Evolutionary conservation across 2,113 vertebrate genomes (phyloP).

Genomic region (Desmodus rotundus): DNA sequence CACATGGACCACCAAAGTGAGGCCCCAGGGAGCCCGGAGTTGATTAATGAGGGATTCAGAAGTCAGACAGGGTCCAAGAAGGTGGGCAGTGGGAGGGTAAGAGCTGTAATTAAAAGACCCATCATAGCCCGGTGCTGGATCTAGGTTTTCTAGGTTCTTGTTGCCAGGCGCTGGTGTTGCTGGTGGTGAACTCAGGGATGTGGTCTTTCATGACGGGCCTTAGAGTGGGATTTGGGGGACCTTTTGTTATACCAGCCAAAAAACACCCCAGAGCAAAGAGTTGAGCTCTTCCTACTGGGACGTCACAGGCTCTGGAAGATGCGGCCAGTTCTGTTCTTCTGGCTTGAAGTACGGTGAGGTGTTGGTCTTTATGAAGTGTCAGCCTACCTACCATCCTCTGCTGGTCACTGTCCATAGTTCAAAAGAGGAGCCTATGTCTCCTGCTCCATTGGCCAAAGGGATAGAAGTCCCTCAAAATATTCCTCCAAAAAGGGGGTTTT

Average conservation of each 20-base stretch:
- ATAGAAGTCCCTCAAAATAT: neutral
- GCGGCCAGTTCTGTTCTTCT: neutral
- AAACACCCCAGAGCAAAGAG: neutral
- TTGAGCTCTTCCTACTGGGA: neutral
- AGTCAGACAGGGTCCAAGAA: neutral
- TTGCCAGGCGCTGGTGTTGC: neutral
- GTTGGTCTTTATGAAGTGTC: neutral
- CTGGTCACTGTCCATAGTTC: neutral
- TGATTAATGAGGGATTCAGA: neutral
- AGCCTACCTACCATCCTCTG: neutral
- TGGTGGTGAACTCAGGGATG: neutral
- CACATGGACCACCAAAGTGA: neutral
- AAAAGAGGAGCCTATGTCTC: neutral
- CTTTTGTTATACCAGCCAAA: neutral
- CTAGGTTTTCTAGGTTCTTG: neutral
- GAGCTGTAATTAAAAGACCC: neutral
- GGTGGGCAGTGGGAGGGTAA: neutral
- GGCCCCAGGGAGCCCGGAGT: neutral
- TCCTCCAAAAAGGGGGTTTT: neutral
- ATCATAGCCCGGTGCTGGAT: neutral
- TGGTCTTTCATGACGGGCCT: neutral
- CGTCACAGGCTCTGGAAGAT: neutral
- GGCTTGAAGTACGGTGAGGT: neutral
- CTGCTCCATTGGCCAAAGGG: neutral
- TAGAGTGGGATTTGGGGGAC: neutral